Percentiles rank a stretch among this genome's conserved stretches.
Evolutionary conservation across 2,888 invertebrate genomes (phyloP).

Genomic region (Adela reaumurella): DNA sequence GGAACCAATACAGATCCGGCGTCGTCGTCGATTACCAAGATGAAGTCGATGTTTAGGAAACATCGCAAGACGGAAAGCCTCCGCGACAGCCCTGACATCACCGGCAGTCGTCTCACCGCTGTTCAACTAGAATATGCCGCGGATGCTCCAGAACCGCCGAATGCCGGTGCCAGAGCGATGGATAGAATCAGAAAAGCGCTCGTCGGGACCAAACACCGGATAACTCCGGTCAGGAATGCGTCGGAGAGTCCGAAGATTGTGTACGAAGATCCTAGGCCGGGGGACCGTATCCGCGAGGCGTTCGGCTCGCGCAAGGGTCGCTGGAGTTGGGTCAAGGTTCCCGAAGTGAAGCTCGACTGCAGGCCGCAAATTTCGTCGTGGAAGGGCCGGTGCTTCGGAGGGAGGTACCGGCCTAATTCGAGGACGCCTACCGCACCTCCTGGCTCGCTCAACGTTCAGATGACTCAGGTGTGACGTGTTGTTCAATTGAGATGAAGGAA

Average conservation of each 20-base stretch:
- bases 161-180: slow-evolving; percentile 21
- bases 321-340: slow-evolving; percentile 28
- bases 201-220: slow-evolving; percentile 36
- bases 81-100: slow-evolving; percentile 17
- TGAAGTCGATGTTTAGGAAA: slow-evolving; percentile 25
- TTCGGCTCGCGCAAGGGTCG: slow-evolving; percentile 34
- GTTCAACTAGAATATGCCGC: slow-evolving; percentile 15
- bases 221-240: slow-evolving; percentile 29
- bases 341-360: slow-evolving; percentile 9
- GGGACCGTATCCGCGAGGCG: slow-evolving; percentile 41
- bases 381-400: background rate
- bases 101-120: slow-evolving; percentile 27
- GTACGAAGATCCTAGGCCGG: slow-evolving; percentile 40
- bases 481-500: too few relatives aligned
- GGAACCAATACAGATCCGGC: slow-evolving; percentile 46
- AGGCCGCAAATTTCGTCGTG: background rate
- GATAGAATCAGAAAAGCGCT: slow-evolving; percentile 37
- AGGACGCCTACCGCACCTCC: slow-evolving; percentile 24
- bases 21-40: slow-evolving; percentile 23
- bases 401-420: background rate
- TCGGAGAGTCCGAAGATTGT: slow-evolving; percentile 46
- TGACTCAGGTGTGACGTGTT: slow-evolving; percentile 50
- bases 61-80: slow-evolving; percentile 18
- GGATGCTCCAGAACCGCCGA: background rate
- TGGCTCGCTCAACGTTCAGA: slow-evolving; percentile 36